Conservation (phyloP, 2,888 invertebrate species). For the Cryptus viduatorius region DNA sequence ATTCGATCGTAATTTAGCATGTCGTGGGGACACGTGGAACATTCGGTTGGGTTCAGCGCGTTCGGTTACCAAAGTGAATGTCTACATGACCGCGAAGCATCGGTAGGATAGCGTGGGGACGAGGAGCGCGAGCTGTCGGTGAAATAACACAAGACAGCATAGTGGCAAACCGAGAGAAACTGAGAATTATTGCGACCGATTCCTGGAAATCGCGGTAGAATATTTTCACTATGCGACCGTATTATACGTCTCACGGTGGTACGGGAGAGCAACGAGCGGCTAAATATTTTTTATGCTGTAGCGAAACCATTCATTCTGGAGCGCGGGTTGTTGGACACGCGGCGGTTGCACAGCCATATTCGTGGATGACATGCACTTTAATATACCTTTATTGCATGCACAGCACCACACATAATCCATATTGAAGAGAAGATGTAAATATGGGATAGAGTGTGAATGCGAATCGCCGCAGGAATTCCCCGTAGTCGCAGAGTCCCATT, state of each 20-base stretch:
- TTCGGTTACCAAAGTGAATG: neutral
- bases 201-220: constrained; percentile 29
- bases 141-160: constrained; percentile 10
- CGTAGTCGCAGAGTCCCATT: too few species aligned
- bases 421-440: neutral
- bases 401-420: neutral
- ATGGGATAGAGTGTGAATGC: neutral
- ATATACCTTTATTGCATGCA: neutral
- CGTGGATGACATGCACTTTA: constrained; percentile 5
- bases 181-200: constrained; percentile 25
- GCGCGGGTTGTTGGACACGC: constrained; percentile 16
- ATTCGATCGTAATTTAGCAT: constrained; percentile 26
- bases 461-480: too few species aligned
- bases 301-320: constrained; percentile 23
- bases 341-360: neutral
- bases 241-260: neutral
- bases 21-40: constrained; percentile 8
- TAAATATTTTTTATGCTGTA: constrained; percentile 30
- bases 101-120: neutral
- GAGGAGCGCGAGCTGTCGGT: neutral
- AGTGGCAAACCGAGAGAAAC: constrained; percentile 22
- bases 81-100: constrained; percentile 11
- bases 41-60: neutral
- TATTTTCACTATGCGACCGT: constrained; percentile 18
- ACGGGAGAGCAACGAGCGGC: constrained; percentile 3